A percentile compares a stretch with the other conserved stretches of the same genome.
Evolutionary conservation across 2,113 vertebrate species (phyloP).

Genomic region (Tetraodon nigroviridis): DNA sequence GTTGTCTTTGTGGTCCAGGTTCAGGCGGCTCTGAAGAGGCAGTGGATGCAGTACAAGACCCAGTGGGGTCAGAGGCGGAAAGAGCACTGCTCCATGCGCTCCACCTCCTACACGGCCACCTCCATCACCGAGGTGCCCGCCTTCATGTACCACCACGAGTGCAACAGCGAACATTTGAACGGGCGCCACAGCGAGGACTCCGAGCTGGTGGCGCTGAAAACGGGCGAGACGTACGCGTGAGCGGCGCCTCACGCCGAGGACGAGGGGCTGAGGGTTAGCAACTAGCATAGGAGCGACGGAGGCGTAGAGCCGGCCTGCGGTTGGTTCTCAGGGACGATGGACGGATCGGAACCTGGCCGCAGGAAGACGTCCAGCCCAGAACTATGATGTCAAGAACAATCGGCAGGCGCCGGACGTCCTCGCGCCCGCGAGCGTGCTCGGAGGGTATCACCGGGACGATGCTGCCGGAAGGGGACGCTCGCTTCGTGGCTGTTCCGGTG

Average conservation of each 20-base stretch:
- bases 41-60: slow-evolving; percentile 87
- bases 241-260: background rate
- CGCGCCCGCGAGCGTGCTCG: slow-evolving; percentile 14
- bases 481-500: background rate
- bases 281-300: background rate
- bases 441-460: background rate
- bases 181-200: slow-evolving; percentile 76
- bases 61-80: slow-evolving; percentile 86
- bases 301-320: slow-evolving; percentile 10
- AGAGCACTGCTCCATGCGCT: slow-evolving; percentile 80
- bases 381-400: slow-evolving; percentile 39
- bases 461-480: background rate
- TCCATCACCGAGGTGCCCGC: slow-evolving; percentile 84
- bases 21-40: slow-evolving; percentile 85
- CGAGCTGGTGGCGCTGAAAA: slow-evolving; percentile 81
- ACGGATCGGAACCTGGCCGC: too few relatives aligned
- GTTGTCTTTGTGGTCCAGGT: slow-evolving; percentile 73
- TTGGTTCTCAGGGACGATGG: slow-evolving; percentile 10
- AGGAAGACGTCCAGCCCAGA: slow-evolving; percentile 38
- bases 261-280: background rate
- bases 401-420: slow-evolving; percentile 39
- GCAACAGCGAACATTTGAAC: slow-evolving; percentile 78
- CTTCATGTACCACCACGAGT: slow-evolving; percentile 83
- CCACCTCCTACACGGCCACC: slow-evolving; percentile 83
- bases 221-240: slow-evolving; percentile 82